These are phyloP conservation scores for Serinus canaria DNA, from an alignment of 2,113 vertebrate species.

Conservation along the genomic window DNA sequence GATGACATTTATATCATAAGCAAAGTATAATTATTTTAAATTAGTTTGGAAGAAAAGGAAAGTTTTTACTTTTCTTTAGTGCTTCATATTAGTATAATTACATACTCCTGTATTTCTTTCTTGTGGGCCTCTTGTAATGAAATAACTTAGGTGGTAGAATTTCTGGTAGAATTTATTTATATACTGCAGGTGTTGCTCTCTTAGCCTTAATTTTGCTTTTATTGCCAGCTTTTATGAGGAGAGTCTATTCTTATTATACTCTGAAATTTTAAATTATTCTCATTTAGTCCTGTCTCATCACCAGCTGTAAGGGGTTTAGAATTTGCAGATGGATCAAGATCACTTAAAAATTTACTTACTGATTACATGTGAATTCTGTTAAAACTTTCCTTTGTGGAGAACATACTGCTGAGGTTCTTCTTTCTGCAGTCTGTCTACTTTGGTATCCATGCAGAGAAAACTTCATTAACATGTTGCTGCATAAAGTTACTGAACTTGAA, in stretches of 20 bases:
- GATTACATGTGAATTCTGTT: not conserved
- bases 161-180: constrained; percentile 42
- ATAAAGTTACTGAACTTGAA: constrained; percentile 11
- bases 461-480: not conserved
- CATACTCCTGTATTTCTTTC: constrained; percentile 45
- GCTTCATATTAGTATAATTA: constrained; percentile 33
- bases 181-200: not conserved
- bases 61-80: constrained; percentile 25
- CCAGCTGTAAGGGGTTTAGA: not conserved
- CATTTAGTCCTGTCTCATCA: not conserved
- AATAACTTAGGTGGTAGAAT: not conserved
- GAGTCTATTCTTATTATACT: not conserved
- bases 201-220: not conserved
- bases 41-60: constrained; percentile 35
- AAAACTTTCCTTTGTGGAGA: not conserved
- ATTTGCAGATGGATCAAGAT: not conserved
- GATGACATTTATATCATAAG: not conserved
- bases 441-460: not conserved
- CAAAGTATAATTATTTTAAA: constrained; percentile 27
- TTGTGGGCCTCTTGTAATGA: not conserved
- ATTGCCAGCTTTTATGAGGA: not conserved
- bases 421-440: not conserved
- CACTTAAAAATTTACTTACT: not conserved
- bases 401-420: not conserved
- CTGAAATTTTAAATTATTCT: not conserved